Evolutionary conservation across 2,797 vertebrate genomes (phyloP), one percentile per base, ranked within the genome.

Genomic region (Bovichtus diacanthus): DNA sequence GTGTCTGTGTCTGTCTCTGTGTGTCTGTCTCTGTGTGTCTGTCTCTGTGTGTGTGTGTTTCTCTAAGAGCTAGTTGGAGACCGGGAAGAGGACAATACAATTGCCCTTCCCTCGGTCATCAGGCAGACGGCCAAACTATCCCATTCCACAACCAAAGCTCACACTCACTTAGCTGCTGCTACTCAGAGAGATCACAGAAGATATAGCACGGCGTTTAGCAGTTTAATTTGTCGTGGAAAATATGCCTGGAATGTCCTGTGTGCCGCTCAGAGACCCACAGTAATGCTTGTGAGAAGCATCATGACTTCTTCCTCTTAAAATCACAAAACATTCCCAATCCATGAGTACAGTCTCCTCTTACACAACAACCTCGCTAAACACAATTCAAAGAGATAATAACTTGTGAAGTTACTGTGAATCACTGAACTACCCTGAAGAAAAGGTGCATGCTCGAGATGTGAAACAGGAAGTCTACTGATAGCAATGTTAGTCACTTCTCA

Each of bases 111-210:
- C 63, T 60, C 65, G 36, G 50, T 58, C 59, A 70, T 54, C 58
- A 83, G 74, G 87, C 78, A 78, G 56, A 76, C n/a, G 1, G 77
- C 82, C 83, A 89, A 65, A 81, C 66, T 64, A 80, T 87, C 74
- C 29, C 34, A 18, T 83, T 91, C 79, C 82, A 67, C 61, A 80
- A 67, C 64, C 67, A 39, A 58, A 82, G 65, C 51, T 82, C 39
- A 23, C 44, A 46, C 76, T 74, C 82, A 59, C 56, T 80, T 64
- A 46, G 62, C 61, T 71, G 58, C 46, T 67, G 70, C 76, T 11
- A 1, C 44, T 60, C 59, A 7, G 4, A 43, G 41, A 84, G 64
- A 83, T 83, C 55, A 53, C 63, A 74, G 55, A 34, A 51, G 58
- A 15, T 74, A 88, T 70, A 76, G 53, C 59, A 6, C 3, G 13